These are phyloP conservation scores for Nomada fucata DNA, from an alignment of 2,888 invertebrate species.

Conservation along the genomic window DNA sequence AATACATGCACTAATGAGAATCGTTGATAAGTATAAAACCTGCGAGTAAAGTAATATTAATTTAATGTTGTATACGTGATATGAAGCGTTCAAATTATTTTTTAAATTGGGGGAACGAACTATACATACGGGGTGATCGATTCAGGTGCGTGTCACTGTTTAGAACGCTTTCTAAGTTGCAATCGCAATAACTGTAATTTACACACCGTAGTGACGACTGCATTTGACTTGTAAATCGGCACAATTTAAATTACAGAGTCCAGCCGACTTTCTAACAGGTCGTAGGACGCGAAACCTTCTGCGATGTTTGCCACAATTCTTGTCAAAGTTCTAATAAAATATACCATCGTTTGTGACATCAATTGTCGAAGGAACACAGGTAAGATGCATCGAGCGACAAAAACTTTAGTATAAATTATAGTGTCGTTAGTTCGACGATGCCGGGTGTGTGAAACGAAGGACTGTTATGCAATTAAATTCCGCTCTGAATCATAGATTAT, in stretches of 20 bases:
- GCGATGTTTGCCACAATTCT: neutral
- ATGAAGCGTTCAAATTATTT: neutral
- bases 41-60: too few species aligned
- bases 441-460: too few species aligned
- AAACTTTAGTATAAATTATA: too few species aligned
- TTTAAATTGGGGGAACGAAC: neutral
- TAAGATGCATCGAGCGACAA: too few species aligned
- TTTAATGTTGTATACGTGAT: neutral
- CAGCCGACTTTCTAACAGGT: constrained; percentile 33
- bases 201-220: constrained; percentile 6
- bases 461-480: too few species aligned
- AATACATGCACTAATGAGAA: too few species aligned
- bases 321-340: neutral
- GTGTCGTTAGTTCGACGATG: too few species aligned
- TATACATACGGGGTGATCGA: neutral
- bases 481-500: too few species aligned
- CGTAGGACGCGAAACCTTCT: constrained; percentile 15
- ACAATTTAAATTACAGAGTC: constrained; percentile 43
- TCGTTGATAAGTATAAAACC: too few species aligned
- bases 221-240: constrained; percentile 58
- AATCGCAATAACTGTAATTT: constrained; percentile 38
- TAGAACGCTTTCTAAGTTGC: constrained; percentile 29
- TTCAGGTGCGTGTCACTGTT: constrained; percentile 9
- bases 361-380: neutral
- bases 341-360: neutral